These are phyloP conservation scores for Sardina pilchardus DNA, from an alignment of 2,113 vertebrate species.

Conservation along the genomic window DNA sequence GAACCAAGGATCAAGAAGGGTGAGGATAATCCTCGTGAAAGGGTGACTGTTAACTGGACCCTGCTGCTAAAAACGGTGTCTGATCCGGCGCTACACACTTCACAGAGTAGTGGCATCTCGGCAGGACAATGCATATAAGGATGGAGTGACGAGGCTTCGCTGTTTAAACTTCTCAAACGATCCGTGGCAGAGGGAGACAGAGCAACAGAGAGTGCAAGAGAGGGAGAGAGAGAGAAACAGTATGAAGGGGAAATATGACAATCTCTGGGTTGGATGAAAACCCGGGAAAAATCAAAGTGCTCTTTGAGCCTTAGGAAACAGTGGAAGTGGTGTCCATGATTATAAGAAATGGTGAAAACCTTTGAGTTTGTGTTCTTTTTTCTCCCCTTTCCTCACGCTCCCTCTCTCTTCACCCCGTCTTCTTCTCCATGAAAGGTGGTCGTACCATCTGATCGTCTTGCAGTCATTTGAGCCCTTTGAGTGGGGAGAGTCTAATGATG, in stretches of 20 bases:
- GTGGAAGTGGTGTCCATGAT: constrained; percentile 73
- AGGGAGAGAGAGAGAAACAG: constrained; percentile 30
- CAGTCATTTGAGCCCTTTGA: constrained; percentile 21
- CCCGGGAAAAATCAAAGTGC: constrained; percentile 72
- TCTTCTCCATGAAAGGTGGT: constrained; percentile 32
- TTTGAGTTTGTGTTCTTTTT: constrained; percentile 68
- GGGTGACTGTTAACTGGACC: constrained; percentile 41
- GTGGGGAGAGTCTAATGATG: constrained; percentile 65
- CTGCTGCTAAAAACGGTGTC: constrained; percentile 44
- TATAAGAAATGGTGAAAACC: constrained; percentile 72
- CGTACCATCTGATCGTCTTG: constrained; percentile 36
- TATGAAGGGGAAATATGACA: constrained; percentile 31
- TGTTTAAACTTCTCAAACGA: background rate
- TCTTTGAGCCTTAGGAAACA: constrained; percentile 70
- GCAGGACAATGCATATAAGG: constrained; percentile 51
- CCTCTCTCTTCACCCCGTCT: constrained; percentile 6
- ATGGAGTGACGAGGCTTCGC: constrained; percentile 48
- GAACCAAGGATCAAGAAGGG: constrained; percentile 27
- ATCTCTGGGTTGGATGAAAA: constrained; percentile 43
- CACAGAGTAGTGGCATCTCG: background rate
- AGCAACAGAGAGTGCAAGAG: constrained; percentile 1
- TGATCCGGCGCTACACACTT: constrained; percentile 46
- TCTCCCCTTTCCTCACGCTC: background rate
- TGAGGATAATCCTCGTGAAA: constrained; percentile 39
- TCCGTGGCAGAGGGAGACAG: constrained; percentile 25